Base-by-base conservation (phyloP, 2,113 vertebrate species). In the Alexandromys fortis region DNA sequence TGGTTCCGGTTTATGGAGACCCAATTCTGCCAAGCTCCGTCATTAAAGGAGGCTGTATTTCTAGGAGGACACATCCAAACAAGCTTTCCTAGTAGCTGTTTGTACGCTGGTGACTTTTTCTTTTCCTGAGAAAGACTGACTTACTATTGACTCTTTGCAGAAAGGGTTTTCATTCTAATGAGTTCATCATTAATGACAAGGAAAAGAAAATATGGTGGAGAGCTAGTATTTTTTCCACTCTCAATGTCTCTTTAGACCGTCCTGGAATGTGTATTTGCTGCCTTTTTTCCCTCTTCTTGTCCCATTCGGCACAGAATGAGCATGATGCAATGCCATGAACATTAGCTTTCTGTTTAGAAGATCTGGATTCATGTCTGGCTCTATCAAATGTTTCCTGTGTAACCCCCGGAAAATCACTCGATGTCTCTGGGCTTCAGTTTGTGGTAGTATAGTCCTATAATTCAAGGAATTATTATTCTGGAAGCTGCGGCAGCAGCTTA, bases 221-320 rank as follows among this genome's bases (percentile, higher is more conserved):
- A 5, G 1, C n/a, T 58, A 26, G 35, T 86, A 1, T 38, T 72
- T 92, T 78, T 35, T 2, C 30, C 75, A 83, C 5, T 58, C 8
- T 67, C 72, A 55, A n/a, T 77, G 82, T 52, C 17, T 89, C 55
- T 90, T 76, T 88, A 89, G 87, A 92, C 91, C 90, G 26, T 91
- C 90, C 88, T 93, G 55, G 55, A 93, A 95, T 63, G 30, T 90
- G 75, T 24, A 17, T 24, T 86, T 67, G 2, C 7, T 72, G 47
- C 24, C 1, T 30, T 73, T 24, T 75, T 33, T 4, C 0, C 58
- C 58, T 58, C 58, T 58, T 58, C 19, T 55, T 21, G 24, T 45
- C 33, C 70, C 72, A 30, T 75, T 58, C 55, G 19, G 14, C 17
- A 63, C 72, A 52, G 52, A 79, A n/a, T 92, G 52, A n/a, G 3